phyloP scores from a whole-genome alignment of 2,797 vertebrate genomes.

The Sitta carolinensis region DNA sequence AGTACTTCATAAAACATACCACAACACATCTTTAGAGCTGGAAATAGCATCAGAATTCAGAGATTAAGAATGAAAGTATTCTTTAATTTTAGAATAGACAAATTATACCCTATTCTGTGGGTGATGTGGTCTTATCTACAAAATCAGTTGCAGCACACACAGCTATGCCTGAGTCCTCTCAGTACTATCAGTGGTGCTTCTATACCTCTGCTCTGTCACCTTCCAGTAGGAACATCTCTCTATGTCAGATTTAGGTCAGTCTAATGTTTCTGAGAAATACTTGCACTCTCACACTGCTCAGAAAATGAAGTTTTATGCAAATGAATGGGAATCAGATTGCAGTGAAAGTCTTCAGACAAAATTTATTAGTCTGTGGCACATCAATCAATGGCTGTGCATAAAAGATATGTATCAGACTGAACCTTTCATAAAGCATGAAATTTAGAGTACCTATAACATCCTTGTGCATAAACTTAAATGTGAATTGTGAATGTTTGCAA shows the following conservation, averaged over 20 bases:
- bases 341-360: constrained; percentile 41
- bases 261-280: background rate
- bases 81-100: background rate
- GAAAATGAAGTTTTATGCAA: constrained; percentile 57
- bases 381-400: constrained; percentile 40
- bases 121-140: background rate
- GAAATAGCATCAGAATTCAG: background rate
- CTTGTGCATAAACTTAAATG: constrained; percentile 45
- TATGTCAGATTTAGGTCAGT: background rate
- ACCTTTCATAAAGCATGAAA: constrained; percentile 38
- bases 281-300: background rate
- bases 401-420: background rate
- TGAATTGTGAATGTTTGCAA: constrained; percentile 50
- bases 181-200: background rate
- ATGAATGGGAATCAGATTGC: constrained; percentile 29
- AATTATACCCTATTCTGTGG: background rate
- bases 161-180: background rate
- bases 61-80: background rate
- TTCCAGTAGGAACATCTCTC: background rate
- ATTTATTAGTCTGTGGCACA: constrained; percentile 38
- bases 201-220: background rate
- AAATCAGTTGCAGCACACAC: background rate
- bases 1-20: background rate
- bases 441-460: constrained; percentile 26
- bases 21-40: background rate